Base-by-base conservation (phyloP, 1,140 invertebrate genomes). In the Drosophila nebulosa region DNA sequence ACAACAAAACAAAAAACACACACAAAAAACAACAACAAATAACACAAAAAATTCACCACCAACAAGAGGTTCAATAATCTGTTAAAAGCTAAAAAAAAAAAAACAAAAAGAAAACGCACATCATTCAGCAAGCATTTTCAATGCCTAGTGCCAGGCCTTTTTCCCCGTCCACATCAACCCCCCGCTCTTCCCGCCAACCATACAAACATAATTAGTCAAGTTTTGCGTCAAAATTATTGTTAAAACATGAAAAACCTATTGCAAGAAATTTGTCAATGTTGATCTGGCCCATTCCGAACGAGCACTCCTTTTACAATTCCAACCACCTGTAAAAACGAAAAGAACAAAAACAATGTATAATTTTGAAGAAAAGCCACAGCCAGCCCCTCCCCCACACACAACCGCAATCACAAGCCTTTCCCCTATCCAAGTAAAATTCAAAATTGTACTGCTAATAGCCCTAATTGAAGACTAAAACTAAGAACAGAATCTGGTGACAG, bases 231-330 rank as follows among this genome's bases (percentile, higher is more conserved):
- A 78, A 76, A 79, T 83, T 73, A 68, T 64, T 74, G 75, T 76
- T 70, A 78, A 72, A 88, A 72, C 71, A 71, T 64, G 74, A 64
- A 81, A 64, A 72, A 74, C 66, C 57, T 65, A 60, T 65, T 59
- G 22, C 35, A 30, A 36, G 51, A 53, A 18, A 27, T 18, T 27
- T 63, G 59, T 71, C 26, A 35, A 18, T 58, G 64, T 67, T 88
- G 83, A 88, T 88, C 83, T 88, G 84, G 79, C 77, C 84, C 84
- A 88, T 88, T 89, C 84, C 84, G 80, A 89, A 74, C 69, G 74
- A 89, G 84, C 84, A 88, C 76, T 89, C 84, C 78, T 64, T 88
- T 84, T 89, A 88, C 84, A 88, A 89, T 88, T 88, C 84, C 84
- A 88, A 88, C 84, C 84, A 89, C 84, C 84, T 76, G 61, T 59